Base-by-base conservation (phyloP, 2,888 invertebrate species). In the Erebia palarica region DNA sequence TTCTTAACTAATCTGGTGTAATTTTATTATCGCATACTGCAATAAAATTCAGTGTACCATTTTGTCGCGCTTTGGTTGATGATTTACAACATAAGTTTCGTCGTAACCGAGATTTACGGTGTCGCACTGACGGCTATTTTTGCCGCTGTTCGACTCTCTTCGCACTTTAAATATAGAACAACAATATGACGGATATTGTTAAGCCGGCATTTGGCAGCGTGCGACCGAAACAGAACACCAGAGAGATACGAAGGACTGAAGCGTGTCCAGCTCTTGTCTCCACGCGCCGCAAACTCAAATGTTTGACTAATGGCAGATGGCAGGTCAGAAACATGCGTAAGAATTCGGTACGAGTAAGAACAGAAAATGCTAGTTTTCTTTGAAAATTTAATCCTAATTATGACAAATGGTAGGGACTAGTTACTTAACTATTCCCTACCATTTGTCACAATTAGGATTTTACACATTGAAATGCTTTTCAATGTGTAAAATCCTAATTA, bases 91-190 rank as follows among this genome's bases (percentile, higher is more conserved):
- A 81, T 79, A 86, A 88, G 84, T 89, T 90, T 88, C 83, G 86
- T 86, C 87, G 87, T 90, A 87, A 86, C 82, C 73, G 79, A 89
- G 89, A 91, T 91, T 91, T 91, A 91, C 89, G 84, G 86, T 88
- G 91, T 88, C 90, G 86, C 86, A 84, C 59, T 61, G 47, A 72
- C 67, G 63, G 79, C 84, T 92, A 92, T 91, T 91, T 91, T 90
- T 86, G 86, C 87, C 87, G 79, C 84, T 76, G 86, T 87, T 86
- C 86, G 84, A 84, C 86, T 90, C 89, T 87, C 88, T 88, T 87
- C 88, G 83, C 90, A 85, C 84, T 88, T 88, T 91, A 91, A 90
- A 87, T 90, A 90, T 92, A 92, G 90, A 86, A 81, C 81, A 81
- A 86, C 87, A 91, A 89, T 88, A 88, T 86, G 86, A 88, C 86